phyloP scores from a whole-genome alignment of 2,888 invertebrate genomes.

The Dynastes grantii region DNA sequence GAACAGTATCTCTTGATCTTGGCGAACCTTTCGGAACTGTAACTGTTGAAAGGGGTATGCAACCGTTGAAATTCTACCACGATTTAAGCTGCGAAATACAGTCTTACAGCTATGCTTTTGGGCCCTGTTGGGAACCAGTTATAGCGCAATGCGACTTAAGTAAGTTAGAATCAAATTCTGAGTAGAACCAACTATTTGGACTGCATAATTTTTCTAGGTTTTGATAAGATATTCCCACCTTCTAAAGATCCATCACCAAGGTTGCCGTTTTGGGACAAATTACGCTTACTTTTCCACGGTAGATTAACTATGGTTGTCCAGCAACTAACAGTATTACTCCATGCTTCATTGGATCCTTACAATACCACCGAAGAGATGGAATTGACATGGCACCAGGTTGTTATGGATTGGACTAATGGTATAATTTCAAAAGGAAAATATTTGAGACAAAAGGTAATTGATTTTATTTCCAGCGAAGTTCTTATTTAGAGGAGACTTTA shows the following conservation, averaged over 20 bases:
- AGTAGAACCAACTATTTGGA: neutral
- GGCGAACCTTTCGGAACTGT: constrained; percentile 89
- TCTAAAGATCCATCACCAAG: constrained; percentile 95
- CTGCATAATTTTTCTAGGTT: constrained; percentile 71
- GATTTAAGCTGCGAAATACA: constrained; percentile 96
- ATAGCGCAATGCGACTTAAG: constrained; percentile 91
- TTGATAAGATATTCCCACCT: constrained; percentile 89
- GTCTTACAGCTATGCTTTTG: constrained; percentile 93
- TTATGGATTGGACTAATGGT: constrained; percentile 97
- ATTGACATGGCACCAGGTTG: constrained; percentile 93
- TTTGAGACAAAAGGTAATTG: neutral
- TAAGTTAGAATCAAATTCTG: constrained; percentile 61
- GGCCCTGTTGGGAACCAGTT: constrained; percentile 99
- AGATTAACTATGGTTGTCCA: constrained; percentile 90
- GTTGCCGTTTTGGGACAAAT: constrained; percentile 98
- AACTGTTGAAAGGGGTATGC: constrained; percentile 92
- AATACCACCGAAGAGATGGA: constrained; percentile 99
- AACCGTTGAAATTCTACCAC: constrained; percentile 97
- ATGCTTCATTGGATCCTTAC: constrained; percentile 97
- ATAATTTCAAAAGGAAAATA: constrained; percentile 49
- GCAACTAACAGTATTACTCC: constrained; percentile 91
- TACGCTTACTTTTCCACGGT: constrained; percentile 93
- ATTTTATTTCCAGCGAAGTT: constrained; percentile 78
- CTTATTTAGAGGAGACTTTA: constrained; percentile 92
- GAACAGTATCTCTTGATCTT: constrained; percentile 85